These are phyloP conservation scores for Trichacis sp. DNA, from an alignment of 2,888 invertebrate genomes.

Conservation along the genomic window DNA sequence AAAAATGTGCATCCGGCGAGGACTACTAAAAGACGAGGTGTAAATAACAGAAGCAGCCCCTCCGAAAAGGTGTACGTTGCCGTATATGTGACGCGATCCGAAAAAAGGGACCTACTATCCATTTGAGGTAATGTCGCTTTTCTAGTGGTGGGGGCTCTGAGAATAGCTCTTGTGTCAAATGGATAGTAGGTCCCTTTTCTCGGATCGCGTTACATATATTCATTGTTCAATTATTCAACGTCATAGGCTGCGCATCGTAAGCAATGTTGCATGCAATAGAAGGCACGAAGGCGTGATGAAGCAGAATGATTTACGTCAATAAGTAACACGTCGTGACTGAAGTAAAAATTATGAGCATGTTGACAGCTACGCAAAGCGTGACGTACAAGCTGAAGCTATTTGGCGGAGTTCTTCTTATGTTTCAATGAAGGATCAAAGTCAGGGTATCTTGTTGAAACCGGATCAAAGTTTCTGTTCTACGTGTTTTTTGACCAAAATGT, in stretches of 20 bases:
- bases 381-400: neutral
- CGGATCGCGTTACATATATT: conserved; percentile 16
- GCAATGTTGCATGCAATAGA: conserved; percentile 22
- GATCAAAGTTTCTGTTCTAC: no score
- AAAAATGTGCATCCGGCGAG: neutral
- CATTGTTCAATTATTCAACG: conserved; percentile 29
- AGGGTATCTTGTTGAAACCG: no score
- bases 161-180: no score
- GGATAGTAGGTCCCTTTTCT: no score
- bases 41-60: conserved; percentile 24
- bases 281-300: conserved; percentile 27
- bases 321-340: conserved; percentile 28
- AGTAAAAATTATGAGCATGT: conserved; percentile 29
- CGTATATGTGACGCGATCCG: no score
- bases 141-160: no score
- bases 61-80: conserved; percentile 40
- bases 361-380: conserved; percentile 25
- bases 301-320: conserved; percentile 12
- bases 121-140: no score
- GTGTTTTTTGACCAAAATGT: no score
- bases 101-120: no score
- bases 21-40: conserved; percentile 5
- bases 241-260: conserved; percentile 31
- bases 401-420: neutral
- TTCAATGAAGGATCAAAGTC: no score